Conservation (phyloP, 2,888 invertebrate species). For the Lithophane ornitopus region DNA sequence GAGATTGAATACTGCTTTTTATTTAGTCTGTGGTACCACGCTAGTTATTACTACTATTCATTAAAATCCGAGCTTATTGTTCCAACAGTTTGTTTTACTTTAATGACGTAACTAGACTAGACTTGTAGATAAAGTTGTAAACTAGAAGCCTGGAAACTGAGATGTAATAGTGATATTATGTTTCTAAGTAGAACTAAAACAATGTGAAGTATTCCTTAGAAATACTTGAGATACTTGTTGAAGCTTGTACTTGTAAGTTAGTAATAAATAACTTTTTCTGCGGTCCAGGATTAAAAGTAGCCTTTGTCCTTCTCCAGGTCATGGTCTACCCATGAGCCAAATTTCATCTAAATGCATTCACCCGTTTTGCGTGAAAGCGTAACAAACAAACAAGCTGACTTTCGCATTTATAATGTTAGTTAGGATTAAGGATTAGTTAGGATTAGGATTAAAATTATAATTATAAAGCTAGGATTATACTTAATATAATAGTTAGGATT, state of each 20-base stretch:
- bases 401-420: too few species aligned
- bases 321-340: too few species aligned
- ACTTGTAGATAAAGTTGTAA: constrained; percentile 39
- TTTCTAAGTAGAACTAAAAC: constrained; percentile 13
- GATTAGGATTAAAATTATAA: too few species aligned
- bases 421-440: too few species aligned
- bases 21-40: not conserved
- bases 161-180: constrained; percentile 1
- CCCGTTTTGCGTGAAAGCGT: too few species aligned
- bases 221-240: constrained; percentile 11
- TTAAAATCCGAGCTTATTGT: constrained; percentile 47
- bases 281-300: too few species aligned
- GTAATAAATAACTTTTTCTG: constrained; percentile 5
- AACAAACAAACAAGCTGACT: too few species aligned
- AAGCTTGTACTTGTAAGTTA: constrained; percentile 16
- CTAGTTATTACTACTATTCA: constrained; percentile 54
- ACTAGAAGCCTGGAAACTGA: constrained; percentile 15
- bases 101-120: constrained; percentile 4
- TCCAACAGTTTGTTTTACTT: constrained; percentile 39
- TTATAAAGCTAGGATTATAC: too few species aligned
- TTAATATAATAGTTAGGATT: too few species aligned
- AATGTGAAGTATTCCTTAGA: constrained; percentile 15
- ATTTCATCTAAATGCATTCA: too few species aligned
- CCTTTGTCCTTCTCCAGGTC: too few species aligned
- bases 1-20: too few species aligned